phyloP scores from a whole-genome alignment of 2,888 invertebrate species.

The Melinopterus prodromus region DNA sequence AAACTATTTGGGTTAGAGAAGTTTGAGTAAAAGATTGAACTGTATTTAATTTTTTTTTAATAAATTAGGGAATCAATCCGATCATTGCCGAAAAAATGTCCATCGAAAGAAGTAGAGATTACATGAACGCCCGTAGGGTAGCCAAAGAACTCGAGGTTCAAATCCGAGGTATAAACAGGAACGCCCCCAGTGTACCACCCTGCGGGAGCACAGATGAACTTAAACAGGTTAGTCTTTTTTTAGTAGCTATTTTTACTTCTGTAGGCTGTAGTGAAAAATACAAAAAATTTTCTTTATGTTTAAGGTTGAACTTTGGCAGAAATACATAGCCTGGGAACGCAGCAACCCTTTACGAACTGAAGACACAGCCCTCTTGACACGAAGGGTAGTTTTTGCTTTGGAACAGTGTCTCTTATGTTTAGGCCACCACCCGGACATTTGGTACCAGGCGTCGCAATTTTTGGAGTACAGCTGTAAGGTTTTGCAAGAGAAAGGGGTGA shows the following conservation, averaged over 20 bases:
- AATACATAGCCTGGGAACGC: constrained; percentile 97
- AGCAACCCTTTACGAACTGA: constrained; percentile 96
- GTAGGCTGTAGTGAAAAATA: constrained; percentile 5
- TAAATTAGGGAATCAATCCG: constrained; percentile 66
- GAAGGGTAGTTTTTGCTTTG: constrained; percentile 97
- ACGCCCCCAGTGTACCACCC: constrained; percentile 97
- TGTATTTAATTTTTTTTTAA: constrained; percentile 8
- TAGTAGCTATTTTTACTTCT: neutral
- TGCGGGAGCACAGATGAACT: constrained; percentile 88
- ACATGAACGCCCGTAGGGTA: constrained; percentile 96
- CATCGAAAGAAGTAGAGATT: constrained; percentile 94
- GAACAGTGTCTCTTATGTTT: constrained; percentile 97
- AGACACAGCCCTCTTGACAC: constrained; percentile 91
- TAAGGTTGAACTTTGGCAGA: constrained; percentile 98
- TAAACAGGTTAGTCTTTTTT: constrained; percentile 75
- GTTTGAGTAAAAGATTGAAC: too few relatives aligned
- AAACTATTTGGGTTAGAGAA: too few relatives aligned
- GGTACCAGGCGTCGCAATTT: constrained; percentile 99
- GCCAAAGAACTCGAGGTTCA: constrained; percentile 96
- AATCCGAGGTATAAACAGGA: constrained; percentile 93
- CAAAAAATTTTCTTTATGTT: constrained; percentile 34
- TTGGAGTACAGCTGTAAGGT: constrained; percentile 94
- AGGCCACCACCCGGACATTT: constrained; percentile 97
- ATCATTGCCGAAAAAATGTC: constrained; percentile 97
- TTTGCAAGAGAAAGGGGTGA: constrained; percentile 92